A percentile compares a stretch with the other conserved stretches of the same genome.
Conservation (phyloP, 2,797 vertebrate genomes). For the Malurus splendens region DNA sequence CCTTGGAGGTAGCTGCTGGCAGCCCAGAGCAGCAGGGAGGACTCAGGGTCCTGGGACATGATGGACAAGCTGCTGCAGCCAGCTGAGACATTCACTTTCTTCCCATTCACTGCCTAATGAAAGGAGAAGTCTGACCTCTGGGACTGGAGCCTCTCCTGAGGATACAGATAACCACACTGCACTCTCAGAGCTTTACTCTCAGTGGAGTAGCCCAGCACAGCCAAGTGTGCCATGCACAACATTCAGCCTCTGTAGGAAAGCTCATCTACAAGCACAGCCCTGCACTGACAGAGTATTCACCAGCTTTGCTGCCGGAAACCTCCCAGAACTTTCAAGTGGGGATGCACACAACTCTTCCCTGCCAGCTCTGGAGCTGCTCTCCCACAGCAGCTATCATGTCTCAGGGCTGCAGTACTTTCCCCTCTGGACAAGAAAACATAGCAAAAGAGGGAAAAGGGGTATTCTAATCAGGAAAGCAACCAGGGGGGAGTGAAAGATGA, state of each 20-base stretch:
- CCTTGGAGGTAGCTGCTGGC: not conserved
- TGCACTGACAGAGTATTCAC: not conserved
- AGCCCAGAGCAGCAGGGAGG: not conserved
- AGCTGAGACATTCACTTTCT: not conserved
- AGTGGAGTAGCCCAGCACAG: not conserved
- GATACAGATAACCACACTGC: not conserved
- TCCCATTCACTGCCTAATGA: not conserved
- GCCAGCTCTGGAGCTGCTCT: not conserved
- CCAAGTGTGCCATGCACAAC: not conserved
- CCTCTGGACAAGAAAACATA: not conserved
- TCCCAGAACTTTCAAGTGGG: not conserved
- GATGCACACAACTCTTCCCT: not conserved
- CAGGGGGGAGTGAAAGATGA: not conserved
- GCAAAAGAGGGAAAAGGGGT: not conserved
- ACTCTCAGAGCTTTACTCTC: not conserved
- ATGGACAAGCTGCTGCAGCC: not conserved
- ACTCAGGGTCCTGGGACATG: accelerated
- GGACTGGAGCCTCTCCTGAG: not conserved
- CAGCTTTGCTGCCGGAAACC: not conserved
- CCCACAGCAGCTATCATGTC: not conserved
- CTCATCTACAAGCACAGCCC: not conserved
- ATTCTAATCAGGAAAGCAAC: not conserved
- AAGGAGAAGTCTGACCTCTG: not conserved
- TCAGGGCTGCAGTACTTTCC: not conserved
- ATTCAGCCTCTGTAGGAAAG: not conserved